Base-by-base conservation (phyloP, 2,888 invertebrate species). In the Pteria penguin region DNA sequence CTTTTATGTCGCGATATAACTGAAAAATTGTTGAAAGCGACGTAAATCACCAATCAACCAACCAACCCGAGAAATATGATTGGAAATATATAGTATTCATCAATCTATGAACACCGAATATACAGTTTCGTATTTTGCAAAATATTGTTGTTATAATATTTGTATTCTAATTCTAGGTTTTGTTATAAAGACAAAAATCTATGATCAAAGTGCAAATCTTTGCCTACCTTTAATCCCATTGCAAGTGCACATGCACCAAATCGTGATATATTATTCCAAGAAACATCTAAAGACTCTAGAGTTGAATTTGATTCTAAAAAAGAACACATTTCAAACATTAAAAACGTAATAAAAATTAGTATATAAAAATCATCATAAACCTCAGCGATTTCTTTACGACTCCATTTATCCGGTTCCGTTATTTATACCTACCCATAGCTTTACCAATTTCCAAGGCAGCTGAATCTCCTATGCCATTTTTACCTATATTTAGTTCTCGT, bases 251-350 rank as follows among this genome's bases (percentile, higher is more conserved):
- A 31, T 2, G 76, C 76, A 1, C 76, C 76, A 32, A 14, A 22
- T 24, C 62, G 62, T 22, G 62, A 33, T 24, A 77, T 70, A 32
- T 65, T 36, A 54, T 77, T 77, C 76, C 76, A 77, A 31, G 72
- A 72, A 1, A 77, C 14, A 27, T 77, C 76, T 52, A 77, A 52
- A 58, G 68, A 31, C 27, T 77, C 76, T 27, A 77, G 58, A 4
- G 72, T 73, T 8, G 58, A 45, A 55, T 77, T 77, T 4, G 65
- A 57, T 31, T 72, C 76, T 76, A 52, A 5, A 65, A 58, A n/a
- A 72, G 62, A n/a, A n/a, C n/a, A n/a, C n/a, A n/a, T n/a, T n/a
- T n/a, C n/a, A n/a, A n/a, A n/a, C n/a, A n/a, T n/a, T n/a, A n/a
- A n/a, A n/a, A n/a, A n/a, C n/a, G n/a, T n/a, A n/a, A n/a, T n/a